A percentile compares a stretch with the other conserved stretches of the same genome.
Evolutionary conservation across 2,888 invertebrate species (phyloP).

Genomic region (Coelinius sp.): DNA sequence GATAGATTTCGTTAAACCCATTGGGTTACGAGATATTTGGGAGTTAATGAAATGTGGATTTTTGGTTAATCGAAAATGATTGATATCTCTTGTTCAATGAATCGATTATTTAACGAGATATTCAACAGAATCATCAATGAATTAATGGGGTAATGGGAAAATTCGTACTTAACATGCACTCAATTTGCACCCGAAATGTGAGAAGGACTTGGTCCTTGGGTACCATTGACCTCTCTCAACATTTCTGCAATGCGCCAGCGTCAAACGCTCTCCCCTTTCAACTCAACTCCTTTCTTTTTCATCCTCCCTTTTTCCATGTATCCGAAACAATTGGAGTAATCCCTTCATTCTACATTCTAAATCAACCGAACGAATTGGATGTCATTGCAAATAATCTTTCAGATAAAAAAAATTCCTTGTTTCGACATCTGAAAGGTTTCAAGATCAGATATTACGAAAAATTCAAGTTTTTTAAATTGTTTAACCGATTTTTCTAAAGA

Average conservation of each 20-base stretch:
- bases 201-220: constrained; percentile 36
- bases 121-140: constrained; percentile 16
- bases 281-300: constrained; percentile 41
- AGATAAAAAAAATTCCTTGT: no score
- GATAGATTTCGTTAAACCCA: no score
- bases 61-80: no score
- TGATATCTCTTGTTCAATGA: not conserved
- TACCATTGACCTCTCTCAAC: constrained; percentile 24
- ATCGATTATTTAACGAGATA: not conserved
- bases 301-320: constrained; percentile 19
- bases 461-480: no score
- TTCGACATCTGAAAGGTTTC: no score
- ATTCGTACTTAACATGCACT: not conserved
- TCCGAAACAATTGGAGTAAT: constrained; percentile 31
- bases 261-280: constrained; percentile 34
- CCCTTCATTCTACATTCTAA: not conserved
- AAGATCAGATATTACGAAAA: no score
- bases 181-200: constrained; percentile 38
- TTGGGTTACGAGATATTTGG: no score
- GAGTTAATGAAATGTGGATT: no score
- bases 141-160: not conserved
- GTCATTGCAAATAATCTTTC: no score
- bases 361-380: no score
- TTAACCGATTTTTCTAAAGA: no score
- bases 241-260: constrained; percentile 53